Evolutionary conservation across 2,888 invertebrate genomes (phyloP).

Genomic region (Ctena decussata): DNA sequence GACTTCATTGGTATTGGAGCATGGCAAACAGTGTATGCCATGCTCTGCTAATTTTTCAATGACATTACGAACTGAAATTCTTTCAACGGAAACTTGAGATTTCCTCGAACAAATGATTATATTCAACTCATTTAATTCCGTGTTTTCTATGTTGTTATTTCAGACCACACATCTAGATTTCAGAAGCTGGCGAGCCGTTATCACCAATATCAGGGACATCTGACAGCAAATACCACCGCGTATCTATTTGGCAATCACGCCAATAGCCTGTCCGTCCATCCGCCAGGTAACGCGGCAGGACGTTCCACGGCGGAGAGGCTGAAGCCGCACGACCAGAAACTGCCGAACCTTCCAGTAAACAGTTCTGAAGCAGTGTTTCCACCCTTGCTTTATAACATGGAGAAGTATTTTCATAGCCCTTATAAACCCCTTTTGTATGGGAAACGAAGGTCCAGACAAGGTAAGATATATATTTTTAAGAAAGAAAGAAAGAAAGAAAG

Average conservation of each 20-base stretch:
- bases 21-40: too few species aligned
- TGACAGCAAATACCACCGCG: neutral
- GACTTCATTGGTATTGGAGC: too few species aligned
- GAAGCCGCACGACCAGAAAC: neutral
- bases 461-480: neutral
- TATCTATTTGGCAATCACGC: neutral
- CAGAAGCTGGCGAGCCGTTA: neutral
- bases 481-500: too few species aligned
- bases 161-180: neutral
- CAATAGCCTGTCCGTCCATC: neutral
- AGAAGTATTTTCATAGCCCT: neutral
- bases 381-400: neutral
- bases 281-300: too few species aligned
- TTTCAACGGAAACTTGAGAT: too few species aligned
- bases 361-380: neutral
- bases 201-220: neutral
- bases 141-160: neutral
- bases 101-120: too few species aligned
- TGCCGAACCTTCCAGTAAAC: neutral
- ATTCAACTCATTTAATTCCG: too few species aligned
- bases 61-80: too few species aligned
- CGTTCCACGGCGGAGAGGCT: neutral
- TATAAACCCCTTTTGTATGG: slow-evolving; percentile 18
- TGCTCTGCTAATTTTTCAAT: too few species aligned
- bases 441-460: neutral